These are phyloP conservation scores for Ursus arctos DNA, from an alignment of 2,113 vertebrate species.

Conservation along the genomic window DNA sequence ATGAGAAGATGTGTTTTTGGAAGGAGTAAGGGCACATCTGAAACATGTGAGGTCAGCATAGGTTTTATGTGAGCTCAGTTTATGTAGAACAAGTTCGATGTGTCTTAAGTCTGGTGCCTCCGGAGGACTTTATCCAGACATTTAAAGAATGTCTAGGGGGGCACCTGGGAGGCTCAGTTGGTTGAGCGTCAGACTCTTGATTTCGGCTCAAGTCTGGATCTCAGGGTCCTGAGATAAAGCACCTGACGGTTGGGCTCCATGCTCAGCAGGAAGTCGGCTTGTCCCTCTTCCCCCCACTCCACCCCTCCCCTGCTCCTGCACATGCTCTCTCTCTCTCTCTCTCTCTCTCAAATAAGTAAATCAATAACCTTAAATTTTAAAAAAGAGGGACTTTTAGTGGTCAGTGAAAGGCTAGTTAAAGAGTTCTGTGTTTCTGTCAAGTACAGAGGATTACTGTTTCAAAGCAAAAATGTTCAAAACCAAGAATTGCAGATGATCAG, in stretches of 20 bases:
- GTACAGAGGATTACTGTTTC: neutral
- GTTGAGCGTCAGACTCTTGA: neutral
- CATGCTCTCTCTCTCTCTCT: neutral
- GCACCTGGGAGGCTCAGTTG: neutral
- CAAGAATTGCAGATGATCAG: neutral
- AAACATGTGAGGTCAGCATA: slow-evolving; percentile 5
- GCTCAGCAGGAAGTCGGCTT: neutral
- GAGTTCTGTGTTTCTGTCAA: neutral
- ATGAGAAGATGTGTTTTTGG: slow-evolving; percentile 64
- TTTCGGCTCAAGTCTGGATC: neutral
- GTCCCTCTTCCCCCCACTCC: neutral
- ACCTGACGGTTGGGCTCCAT: neutral
- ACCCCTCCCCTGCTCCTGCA: neutral
- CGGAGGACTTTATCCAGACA: neutral
- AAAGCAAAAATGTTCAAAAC: slow-evolving; percentile 46
- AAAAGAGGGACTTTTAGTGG: neutral
- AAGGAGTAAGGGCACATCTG: neutral
- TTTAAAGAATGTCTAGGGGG: neutral
- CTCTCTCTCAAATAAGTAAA: neutral
- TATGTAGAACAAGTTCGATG: neutral
- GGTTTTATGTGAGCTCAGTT: slow-evolving; percentile 33
- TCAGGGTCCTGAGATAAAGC: neutral
- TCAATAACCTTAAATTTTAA: neutral
- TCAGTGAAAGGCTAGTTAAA: slow-evolving; percentile 18
- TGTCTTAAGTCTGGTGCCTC: neutral